Conservation (phyloP, 2,797 vertebrate species). For the Bovichtus variegatus region DNA sequence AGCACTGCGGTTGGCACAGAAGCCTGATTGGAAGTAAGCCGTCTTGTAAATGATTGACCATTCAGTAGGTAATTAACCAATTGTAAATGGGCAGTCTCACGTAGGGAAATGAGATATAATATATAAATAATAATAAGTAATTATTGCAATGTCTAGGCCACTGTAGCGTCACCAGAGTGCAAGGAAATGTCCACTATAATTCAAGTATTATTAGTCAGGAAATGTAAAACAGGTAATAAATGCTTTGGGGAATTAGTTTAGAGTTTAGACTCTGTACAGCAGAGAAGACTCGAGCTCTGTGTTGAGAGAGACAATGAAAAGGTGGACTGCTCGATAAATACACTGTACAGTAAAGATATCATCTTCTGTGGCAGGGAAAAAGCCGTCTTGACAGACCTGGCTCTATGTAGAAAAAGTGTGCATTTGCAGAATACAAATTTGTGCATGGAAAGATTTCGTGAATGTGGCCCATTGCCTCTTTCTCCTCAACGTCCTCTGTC, state of each 20-base stretch:
- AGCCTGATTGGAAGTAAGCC: conserved; percentile 48
- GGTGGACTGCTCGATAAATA: conserved; percentile 30
- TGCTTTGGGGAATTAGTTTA: neutral
- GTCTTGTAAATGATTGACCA: conserved; percentile 42
- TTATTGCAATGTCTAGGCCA: conserved; percentile 1
- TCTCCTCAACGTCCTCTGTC: conserved; percentile 7
- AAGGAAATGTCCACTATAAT: neutral
- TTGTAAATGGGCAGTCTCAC: conserved; percentile 28
- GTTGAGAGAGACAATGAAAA: neutral
- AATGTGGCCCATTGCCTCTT: neutral
- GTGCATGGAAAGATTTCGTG: conserved; percentile 1
- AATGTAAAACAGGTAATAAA: conserved; percentile 18
- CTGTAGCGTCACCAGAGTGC: neutral
- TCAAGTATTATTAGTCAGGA: conserved; percentile 1
- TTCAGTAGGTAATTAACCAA: conserved; percentile 47
- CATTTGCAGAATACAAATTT: conserved; percentile 30
- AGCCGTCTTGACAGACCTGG: conserved; percentile 22
- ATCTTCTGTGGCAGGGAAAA: conserved; percentile 34
- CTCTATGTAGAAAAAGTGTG: conserved; percentile 12
- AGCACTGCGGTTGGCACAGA: conserved; percentile 14
- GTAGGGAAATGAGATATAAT: conserved; percentile 25
- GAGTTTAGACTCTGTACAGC: too few species aligned
- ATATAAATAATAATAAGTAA: conserved; percentile 30
- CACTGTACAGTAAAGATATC: conserved; percentile 28
- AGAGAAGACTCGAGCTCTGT: neutral